Conservation (phyloP, 2,797 vertebrate genomes). For the Poecilia gillii region DNA sequence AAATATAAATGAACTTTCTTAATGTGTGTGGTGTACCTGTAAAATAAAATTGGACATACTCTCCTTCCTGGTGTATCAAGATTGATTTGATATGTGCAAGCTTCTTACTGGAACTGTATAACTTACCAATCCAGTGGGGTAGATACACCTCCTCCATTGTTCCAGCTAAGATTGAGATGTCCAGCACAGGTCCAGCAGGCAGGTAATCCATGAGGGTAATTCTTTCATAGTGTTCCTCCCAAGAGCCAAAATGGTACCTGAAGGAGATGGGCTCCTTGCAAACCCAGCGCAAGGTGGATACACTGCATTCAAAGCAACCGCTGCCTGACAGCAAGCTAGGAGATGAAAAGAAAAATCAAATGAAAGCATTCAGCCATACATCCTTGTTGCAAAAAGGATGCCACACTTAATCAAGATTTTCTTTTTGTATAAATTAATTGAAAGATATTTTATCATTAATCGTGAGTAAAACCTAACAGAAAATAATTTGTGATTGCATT, state of each 20-base stretch:
- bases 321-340: slow-evolving; percentile 35
- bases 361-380: not conserved
- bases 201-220: slow-evolving; percentile 12
- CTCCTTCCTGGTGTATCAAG: too few relatives aligned
- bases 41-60: too few relatives aligned
- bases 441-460: too few relatives aligned
- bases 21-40: too few relatives aligned
- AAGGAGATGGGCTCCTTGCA: slow-evolving; percentile 29
- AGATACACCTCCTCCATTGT: slow-evolving; percentile 38
- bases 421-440: too few relatives aligned
- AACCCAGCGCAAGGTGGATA: slow-evolving; percentile 49
- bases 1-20: too few relatives aligned
- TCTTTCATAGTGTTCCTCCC: slow-evolving; percentile 31
- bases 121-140: slow-evolving; percentile 52
- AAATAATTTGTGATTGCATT: too few relatives aligned
- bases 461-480: too few relatives aligned
- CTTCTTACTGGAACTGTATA: not conserved
- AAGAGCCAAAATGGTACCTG: slow-evolving; percentile 35
- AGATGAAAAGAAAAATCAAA: not conserved
- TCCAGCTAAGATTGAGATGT: slow-evolving; percentile 48
- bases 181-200: slow-evolving; percentile 53
- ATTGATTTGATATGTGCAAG: too few relatives aligned
- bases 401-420: too few relatives aligned
- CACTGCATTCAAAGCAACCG: slow-evolving; percentile 44
- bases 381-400: too few relatives aligned